Conservation (phyloP, 2,888 invertebrate species). For the Agelastica alni region DNA sequence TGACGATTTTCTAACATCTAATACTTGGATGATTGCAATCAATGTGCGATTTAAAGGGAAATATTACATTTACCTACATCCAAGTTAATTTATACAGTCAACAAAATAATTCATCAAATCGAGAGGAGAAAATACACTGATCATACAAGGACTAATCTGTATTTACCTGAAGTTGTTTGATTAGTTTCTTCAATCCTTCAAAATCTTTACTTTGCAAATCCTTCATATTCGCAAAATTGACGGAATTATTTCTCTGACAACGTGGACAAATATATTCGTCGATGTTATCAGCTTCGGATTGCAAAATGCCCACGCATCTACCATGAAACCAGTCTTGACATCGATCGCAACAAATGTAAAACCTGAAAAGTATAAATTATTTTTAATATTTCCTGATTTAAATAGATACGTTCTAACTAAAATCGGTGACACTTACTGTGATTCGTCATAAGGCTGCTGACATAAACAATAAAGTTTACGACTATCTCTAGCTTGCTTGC, state of each 20-base stretch:
- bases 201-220: conserved; percentile 78
- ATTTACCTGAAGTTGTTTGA: conserved; percentile 84
- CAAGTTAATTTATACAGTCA: too few relatives aligned
- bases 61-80: too few relatives aligned
- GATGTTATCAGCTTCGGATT: conserved; percentile 91
- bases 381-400: too few relatives aligned
- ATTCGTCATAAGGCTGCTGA: conserved; percentile 94
- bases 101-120: too few relatives aligned
- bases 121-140: too few relatives aligned
- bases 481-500: conserved; percentile 82
- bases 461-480: conserved; percentile 96
- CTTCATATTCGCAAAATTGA: conserved; percentile 90
- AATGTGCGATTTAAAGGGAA: too few relatives aligned
- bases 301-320: conserved; percentile 92
- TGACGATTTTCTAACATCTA: too few relatives aligned
- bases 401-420: too few relatives aligned
- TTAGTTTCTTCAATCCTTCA: conserved; percentile 79
- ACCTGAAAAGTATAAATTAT: conserved; percentile 65
- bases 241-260: conserved; percentile 87
- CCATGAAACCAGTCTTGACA: conserved; percentile 99
- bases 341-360: conserved; percentile 98
- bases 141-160: too few relatives aligned
- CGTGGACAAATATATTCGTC: conserved; percentile 97
- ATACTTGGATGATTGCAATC: too few relatives aligned
- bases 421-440: conserved; percentile 87